A percentile compares a stretch with the other conserved stretches of the same genome.
phyloP scores from a whole-genome alignment of 2,797 vertebrate species.

The Clarias fuscus region DNA sequence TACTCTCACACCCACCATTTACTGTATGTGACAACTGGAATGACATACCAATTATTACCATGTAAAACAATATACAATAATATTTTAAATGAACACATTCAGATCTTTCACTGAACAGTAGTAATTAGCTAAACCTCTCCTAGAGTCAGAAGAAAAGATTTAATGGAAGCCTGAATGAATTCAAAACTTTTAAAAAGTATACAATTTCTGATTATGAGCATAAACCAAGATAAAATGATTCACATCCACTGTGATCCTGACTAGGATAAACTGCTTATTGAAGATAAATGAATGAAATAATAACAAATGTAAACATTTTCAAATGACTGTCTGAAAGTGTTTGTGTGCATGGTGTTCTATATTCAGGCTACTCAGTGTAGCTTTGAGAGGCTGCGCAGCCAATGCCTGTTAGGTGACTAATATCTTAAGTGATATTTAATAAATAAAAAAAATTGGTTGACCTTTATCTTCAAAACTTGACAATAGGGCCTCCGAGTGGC shows the following conservation, averaged over 20 bases:
- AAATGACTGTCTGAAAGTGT: too few species aligned
- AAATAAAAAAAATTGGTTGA: not conserved
- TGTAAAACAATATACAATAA: not conserved
- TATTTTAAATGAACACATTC: not conserved
- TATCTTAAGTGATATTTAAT: too few species aligned
- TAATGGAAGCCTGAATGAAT: not conserved
- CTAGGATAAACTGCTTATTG: too few species aligned
- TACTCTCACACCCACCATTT: not conserved
- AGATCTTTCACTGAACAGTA: not conserved
- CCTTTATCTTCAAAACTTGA: not conserved
- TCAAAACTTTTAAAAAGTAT: not conserved
- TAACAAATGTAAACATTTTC: too few species aligned
- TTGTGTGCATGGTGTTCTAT: too few species aligned
- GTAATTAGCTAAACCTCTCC: not conserved
- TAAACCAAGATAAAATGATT: not conserved
- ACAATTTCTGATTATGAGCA: not conserved
- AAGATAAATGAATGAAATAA: not conserved
- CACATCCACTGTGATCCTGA: too few species aligned
- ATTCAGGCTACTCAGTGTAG: too few species aligned
- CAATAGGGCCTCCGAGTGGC: too few species aligned
- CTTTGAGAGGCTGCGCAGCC: too few species aligned
- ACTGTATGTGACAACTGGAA: not conserved
- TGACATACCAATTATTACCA: not conserved
- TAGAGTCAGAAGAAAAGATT: not conserved
- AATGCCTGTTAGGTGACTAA: too few species aligned